phyloP scores from a whole-genome alignment of 1,140 invertebrate genomes.

The Pseudobourletiella spinata region DNA sequence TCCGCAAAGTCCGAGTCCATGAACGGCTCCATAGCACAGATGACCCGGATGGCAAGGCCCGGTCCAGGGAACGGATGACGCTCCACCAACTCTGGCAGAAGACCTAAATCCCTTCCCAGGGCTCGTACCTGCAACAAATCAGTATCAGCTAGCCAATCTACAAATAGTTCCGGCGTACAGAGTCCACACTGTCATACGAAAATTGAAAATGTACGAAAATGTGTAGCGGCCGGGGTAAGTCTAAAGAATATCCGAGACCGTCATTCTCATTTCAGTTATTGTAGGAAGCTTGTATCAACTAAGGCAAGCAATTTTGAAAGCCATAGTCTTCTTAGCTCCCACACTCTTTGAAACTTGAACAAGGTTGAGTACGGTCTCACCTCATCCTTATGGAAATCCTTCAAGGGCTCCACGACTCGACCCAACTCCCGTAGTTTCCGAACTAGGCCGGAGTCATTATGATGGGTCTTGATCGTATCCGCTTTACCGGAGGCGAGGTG shows the following conservation, averaged over 20 bases:
- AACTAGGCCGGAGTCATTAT: conserved; percentile 97
- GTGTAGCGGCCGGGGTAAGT: conserved; percentile 16
- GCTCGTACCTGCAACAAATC: conserved; percentile 45
- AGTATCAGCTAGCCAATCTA: neutral
- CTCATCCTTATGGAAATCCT: conserved; percentile 99
- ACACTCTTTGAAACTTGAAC: conserved; percentile 9
- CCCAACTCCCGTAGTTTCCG: conserved; percentile 72
- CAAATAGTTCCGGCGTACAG: neutral
- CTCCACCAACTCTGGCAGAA: conserved; percentile 76
- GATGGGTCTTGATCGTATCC: conserved; percentile 98
- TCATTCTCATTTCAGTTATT: conserved; percentile 9
- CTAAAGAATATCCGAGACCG: neutral
- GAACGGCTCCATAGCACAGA: conserved; percentile 94
- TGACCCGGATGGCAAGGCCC: conserved; percentile 85
- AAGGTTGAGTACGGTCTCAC: conserved; percentile 45
- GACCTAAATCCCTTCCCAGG: conserved; percentile 77
- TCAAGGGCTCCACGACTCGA: conserved; percentile 91
- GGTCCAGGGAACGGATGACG: conserved; percentile 96
- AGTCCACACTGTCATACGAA: neutral
- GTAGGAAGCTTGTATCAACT: conserved; percentile 31
- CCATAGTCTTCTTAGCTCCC: neutral
- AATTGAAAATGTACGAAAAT: conserved; percentile 10
- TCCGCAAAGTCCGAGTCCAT: conserved; percentile 92
- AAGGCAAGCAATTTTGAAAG: too few relatives aligned
- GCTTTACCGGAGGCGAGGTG: conserved; percentile 62